Evolutionary conservation across 1,140 invertebrate species (phyloP), one percentile per base, ranked within the genome.

Genomic region (Drosophila santomea): DNA sequence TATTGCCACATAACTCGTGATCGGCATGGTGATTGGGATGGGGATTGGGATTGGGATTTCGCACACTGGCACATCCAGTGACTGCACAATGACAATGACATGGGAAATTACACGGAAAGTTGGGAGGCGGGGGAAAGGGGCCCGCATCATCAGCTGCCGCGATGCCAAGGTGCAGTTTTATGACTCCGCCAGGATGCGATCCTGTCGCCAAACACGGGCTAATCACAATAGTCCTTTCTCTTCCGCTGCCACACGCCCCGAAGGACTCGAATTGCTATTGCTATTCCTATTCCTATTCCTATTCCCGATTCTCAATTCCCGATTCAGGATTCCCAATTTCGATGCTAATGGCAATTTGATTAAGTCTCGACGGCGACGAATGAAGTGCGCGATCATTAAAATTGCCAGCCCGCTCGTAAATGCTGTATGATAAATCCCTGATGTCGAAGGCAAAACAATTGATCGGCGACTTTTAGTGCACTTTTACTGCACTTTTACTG

Each of bases 341-440:
- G 36, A 48, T 71, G 67, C 44, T 69, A 71, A 71, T 71, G 66
- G 66, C 64, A 71, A 41, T 71, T 71, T 71, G 67, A 71, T 71
- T 71, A 68, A 71, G 67, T 71, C 67, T 15, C 50, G 6, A 7
- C 15, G 43, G 23, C 23, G 39, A 45, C 35, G 12, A n/a, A 48
- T 36, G 25, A 47, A 59, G 57, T 48, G 45, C 32, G 63, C 38
- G 63, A 68, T 71, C 67, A 23, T 71, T 35, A 71, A 71, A 69
- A 69, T 71, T 50, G 57, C 23, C 44, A 56, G 68, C 50, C 51
- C 50, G 41, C n/a, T 71, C 67, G 64, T 71, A 71, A 71, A 61
- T 20, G 52, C 7, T 17, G 28, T 47, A 66, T 64, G 36, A n/a
- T 41, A 64, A 66, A 66, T 64, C 63, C 63, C 45, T 64, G 59